Conservation (phyloP, 2,113 vertebrate genomes). For the Seriola rivoliana region DNA sequence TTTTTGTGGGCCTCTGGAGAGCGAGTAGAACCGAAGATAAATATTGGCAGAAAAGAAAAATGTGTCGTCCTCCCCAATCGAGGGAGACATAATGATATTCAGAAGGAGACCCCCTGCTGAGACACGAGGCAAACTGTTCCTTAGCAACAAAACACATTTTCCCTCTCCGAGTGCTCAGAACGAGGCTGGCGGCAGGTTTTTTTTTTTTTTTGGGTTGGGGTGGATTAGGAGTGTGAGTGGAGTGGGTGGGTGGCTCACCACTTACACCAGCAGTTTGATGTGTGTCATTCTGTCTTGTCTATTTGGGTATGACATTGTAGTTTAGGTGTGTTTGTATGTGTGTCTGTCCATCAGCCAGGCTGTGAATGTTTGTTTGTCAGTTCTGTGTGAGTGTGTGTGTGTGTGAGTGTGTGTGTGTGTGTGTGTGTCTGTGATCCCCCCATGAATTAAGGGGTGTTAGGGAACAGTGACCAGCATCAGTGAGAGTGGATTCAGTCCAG, state of each 20-base stretch:
- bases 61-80: conserved; percentile 72
- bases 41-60: conserved; percentile 83
- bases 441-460: conserved; percentile 63
- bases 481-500: conserved; percentile 65
- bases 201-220: background rate
- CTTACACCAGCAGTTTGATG: conserved; percentile 35
- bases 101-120: conserved; percentile 78
- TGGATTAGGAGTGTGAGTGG: conserved; percentile 20
- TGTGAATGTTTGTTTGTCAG: conserved; percentile 10
- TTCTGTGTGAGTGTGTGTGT: conserved; percentile 24
- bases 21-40: conserved; percentile 71
- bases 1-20: conserved; percentile 65
- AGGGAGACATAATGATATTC: conserved; percentile 84
- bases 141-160: conserved; percentile 86
- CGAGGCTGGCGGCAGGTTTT: conserved; percentile 41
- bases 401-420: conserved; percentile 36
- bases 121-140: conserved; percentile 82
- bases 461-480: conserved; percentile 74
- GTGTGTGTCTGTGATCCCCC: conserved; percentile 32
- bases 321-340: conserved; percentile 5
- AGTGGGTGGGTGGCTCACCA: conserved; percentile 17
- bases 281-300: conserved; percentile 43
- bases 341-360: background rate
- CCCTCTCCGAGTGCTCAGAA: conserved; percentile 56
- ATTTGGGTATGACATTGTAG: conserved; percentile 12